A percentile compares a stretch with the other conserved stretches of the same genome.
phyloP scores from a whole-genome alignment of 2,113 vertebrate genomes.

The Butastur rufipennis region DNA sequence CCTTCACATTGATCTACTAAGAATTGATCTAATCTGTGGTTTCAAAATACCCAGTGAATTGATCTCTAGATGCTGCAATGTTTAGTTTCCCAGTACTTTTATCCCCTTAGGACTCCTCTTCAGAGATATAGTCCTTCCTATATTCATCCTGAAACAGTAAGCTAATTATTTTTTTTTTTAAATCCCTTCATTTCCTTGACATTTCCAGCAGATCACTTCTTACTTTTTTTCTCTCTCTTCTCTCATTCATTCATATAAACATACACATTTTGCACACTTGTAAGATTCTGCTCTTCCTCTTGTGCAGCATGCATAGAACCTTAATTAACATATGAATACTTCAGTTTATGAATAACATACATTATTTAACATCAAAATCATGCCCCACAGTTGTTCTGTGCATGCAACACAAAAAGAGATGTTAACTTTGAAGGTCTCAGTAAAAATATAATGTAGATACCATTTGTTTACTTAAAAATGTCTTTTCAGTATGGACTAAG shows the following conservation, averaged over 20 bases:
- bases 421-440: slow-evolving; percentile 45
- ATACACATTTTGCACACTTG: neutral
- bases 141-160: neutral
- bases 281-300: neutral
- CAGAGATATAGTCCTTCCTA: neutral
- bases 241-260: neutral
- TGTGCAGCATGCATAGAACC: neutral
- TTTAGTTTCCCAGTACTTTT: neutral
- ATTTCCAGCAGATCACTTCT: neutral
- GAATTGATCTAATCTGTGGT: neutral
- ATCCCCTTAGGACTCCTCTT: neutral
- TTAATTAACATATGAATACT: slow-evolving; percentile 33
- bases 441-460: slow-evolving; percentile 9
- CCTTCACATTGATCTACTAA: neutral
- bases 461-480: slow-evolving; percentile 38
- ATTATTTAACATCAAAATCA: slow-evolving; percentile 52
- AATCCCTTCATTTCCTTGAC: neutral
- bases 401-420: neutral
- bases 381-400: slow-evolving; percentile 13
- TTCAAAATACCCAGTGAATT: neutral
- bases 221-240: neutral
- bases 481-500: slow-evolving; percentile 40
- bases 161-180: neutral
- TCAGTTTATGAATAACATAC: slow-evolving; percentile 18
- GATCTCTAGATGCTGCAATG: neutral